phyloP scores from a whole-genome alignment of 2,797 vertebrate genomes.

The Gymnoscopelus microlampas region DNA sequence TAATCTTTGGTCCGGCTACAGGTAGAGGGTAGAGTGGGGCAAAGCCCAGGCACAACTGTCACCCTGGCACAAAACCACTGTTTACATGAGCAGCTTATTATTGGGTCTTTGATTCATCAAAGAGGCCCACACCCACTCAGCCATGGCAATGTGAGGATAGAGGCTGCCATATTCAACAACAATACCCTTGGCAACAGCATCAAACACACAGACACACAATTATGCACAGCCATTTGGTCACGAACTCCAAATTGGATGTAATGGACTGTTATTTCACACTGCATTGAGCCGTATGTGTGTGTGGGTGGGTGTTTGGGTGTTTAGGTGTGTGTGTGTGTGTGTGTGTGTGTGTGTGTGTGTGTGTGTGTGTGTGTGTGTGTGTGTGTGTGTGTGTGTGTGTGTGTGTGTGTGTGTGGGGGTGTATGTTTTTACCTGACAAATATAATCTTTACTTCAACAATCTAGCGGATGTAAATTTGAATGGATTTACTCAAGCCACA shows the following conservation, averaged over 20 bases:
- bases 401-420: background rate
- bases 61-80: conserved; percentile 40
- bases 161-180: conserved; percentile 36
- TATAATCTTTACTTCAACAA: too few species aligned
- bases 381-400: background rate
- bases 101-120: conserved; percentile 50
- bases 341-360: background rate
- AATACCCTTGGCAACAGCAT: conserved; percentile 34
- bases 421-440: too few species aligned
- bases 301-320: background rate
- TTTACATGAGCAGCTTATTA: conserved; percentile 69
- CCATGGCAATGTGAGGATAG: conserved; percentile 56
- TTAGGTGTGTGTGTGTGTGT: background rate
- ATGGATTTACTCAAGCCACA: too few species aligned
- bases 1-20: too few species aligned
- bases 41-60: too few species aligned
- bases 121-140: conserved; percentile 43
- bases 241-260: conserved; percentile 25
- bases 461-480: too few species aligned
- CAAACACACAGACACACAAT: conserved; percentile 48
- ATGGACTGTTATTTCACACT: conserved; percentile 25
- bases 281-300: background rate
- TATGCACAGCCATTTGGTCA: conserved; percentile 46
- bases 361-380: background rate
- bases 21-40: too few species aligned